Evolutionary conservation across 2,797 vertebrate genomes (phyloP), one percentile per base, ranked within the genome.

Genomic region (Darevskia mixta): DNA sequence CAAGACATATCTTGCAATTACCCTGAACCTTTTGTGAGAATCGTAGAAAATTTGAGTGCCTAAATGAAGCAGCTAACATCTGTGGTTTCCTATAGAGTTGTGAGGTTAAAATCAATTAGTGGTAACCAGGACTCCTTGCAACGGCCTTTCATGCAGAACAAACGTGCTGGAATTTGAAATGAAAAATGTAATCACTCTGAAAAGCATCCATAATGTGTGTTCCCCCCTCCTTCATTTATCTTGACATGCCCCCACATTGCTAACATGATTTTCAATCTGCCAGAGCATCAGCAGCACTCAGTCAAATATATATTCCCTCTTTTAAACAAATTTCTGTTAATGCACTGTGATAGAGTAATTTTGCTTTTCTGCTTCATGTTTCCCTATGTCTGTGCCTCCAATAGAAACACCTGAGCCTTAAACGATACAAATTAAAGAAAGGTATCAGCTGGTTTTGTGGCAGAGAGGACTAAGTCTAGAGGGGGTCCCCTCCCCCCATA

Each of bases 51-150:
- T 92, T 90, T 93, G 92, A 94, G 77, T 91, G 90, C 94, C 89
- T 95, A 87, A 32, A 66, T 91, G 89, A 96, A 73, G 91, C 91
- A 94, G 92, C 94, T 95, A 96, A 94, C 90, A 95, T 95, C 93
- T 95, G 93, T 90, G 93, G 83, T 90, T 94, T 95, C 95, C 95
- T 90, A 92, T 94, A 82, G 95, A 96, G 94, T 93, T 94, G 89
- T 91, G 92, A 93, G 92, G 88, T 95, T 95, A 94, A 96, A 96
- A 95, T 94, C 95, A 96, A 94, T 96, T 96, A 96, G 91, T 82
- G 79, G 92, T 94, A 95, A 96, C 89, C 91, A 90, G 92, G 73
- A 87, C 92, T 94, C 86, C 94, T 93, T 93, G 86, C 75, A 92
- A 90, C 41, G 45, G 43, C 18, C 83, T 94, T 94, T 90, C 92